Conservation (phyloP, 2,888 invertebrate species). For the Bibio marci region DNA sequence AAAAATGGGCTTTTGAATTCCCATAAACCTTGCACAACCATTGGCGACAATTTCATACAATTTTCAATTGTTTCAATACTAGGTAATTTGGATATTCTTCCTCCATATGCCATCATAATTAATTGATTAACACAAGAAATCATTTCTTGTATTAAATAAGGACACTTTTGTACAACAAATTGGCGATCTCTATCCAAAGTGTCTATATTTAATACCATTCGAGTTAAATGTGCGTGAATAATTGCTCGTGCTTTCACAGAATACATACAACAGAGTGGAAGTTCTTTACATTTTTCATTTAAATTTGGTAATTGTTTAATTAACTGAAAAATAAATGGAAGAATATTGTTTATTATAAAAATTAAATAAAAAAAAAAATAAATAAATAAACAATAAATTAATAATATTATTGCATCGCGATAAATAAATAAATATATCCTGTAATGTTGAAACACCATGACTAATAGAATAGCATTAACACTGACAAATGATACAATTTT, state of each 20-base stretch:
- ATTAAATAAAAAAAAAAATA: background rate
- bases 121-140: conserved; percentile 89
- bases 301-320: conserved; percentile 82
- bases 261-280: conserved; percentile 81
- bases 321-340: conserved; percentile 39
- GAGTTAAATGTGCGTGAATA: conserved; percentile 87
- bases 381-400: too few species aligned
- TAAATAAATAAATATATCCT: too few species aligned
- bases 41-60: conserved; percentile 91
- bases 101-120: conserved; percentile 76
- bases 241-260: conserved; percentile 86
- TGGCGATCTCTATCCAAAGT: conserved; percentile 74
- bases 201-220: conserved; percentile 57
- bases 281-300: conserved; percentile 91
- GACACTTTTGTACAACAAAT: conserved; percentile 75
- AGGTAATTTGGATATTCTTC: conserved; percentile 69
- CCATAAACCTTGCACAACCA: conserved; percentile 95
- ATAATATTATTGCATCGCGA: too few species aligned
- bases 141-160: conserved; percentile 94
- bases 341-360: conserved; percentile 1
- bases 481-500: too few species aligned
- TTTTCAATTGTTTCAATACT: conserved; percentile 91
- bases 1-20: conserved; percentile 86
- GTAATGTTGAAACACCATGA: too few species aligned
- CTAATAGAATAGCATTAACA: too few species aligned